phyloP scores from a whole-genome alignment of 2,113 vertebrate genomes.

The Burhinus bistriatus region DNA sequence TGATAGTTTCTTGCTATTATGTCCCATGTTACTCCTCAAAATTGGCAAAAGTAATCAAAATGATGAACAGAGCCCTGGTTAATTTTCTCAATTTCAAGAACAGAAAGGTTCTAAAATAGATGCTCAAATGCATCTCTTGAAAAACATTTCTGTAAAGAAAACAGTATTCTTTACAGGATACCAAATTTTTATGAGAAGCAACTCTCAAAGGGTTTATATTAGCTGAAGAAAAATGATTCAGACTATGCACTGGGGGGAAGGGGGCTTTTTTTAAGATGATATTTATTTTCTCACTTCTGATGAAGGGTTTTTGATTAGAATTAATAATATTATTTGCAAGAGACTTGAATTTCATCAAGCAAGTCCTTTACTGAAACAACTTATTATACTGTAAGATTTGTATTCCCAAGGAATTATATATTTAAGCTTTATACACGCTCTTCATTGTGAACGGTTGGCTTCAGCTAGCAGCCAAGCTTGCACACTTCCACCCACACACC shows the following conservation, averaged over 20 bases:
- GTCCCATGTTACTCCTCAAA: neutral
- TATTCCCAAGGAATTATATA: neutral
- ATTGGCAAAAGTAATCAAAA: neutral
- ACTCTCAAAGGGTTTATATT: neutral
- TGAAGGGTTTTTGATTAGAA: neutral
- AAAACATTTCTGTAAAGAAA: neutral
- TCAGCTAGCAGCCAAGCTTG: neutral
- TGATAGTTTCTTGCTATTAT: neutral
- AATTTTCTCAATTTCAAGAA: neutral
- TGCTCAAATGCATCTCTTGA: neutral
- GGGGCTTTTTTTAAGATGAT: neutral
- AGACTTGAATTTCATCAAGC: neutral
- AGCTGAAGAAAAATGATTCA: too few species aligned
- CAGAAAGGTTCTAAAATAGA: neutral
- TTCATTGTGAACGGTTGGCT: neutral
- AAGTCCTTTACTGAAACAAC: neutral
- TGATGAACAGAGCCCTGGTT: neutral
- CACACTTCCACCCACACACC: neutral
- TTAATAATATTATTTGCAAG: neutral
- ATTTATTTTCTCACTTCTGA: neutral
- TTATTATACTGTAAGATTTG: neutral
- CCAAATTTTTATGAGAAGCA: neutral
- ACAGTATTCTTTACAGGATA: neutral
- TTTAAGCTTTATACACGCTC: neutral
- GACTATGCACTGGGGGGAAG: neutral